These are phyloP conservation scores for Passer domesticus DNA, from an alignment of 2,113 vertebrate species.

Conservation along the genomic window DNA sequence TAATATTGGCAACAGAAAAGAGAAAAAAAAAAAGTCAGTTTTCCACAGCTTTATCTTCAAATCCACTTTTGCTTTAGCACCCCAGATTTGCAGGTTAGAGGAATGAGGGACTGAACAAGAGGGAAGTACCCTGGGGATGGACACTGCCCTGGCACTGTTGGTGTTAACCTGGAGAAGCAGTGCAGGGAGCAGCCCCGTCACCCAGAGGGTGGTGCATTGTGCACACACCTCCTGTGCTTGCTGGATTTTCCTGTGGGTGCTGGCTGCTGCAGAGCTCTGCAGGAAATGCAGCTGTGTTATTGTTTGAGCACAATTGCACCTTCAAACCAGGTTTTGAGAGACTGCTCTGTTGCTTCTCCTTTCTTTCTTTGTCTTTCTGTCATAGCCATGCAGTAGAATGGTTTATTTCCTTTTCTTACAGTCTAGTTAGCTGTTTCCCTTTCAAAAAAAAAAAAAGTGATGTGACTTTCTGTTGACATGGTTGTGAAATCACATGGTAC, in stretches of 20 bases:
- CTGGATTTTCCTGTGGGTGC: neutral
- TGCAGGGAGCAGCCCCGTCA: neutral
- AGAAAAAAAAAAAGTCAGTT: accelerated
- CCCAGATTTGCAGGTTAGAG: neutral
- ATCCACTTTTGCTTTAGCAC: neutral
- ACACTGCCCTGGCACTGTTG: accelerated
- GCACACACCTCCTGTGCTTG: neutral
- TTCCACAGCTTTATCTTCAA: neutral
- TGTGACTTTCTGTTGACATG: neutral
- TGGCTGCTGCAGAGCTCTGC: neutral
- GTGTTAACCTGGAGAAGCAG: neutral
- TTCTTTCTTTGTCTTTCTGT: neutral
- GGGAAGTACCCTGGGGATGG: neutral
- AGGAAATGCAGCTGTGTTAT: neutral
- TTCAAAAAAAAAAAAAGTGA: neutral
- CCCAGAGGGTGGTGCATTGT: neutral
- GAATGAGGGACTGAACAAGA: neutral
- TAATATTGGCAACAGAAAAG: neutral
- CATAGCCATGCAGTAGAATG: neutral
- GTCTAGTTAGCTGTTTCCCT: neutral
- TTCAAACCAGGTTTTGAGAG: neutral
- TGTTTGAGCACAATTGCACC: neutral
- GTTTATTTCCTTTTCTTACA: neutral
- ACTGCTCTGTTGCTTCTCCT: neutral
- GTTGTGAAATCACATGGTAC: conserved; percentile 8